Evolutionary conservation across 2,888 invertebrate species (phyloP).

Genomic region (Coenonympha glycerion): DNA sequence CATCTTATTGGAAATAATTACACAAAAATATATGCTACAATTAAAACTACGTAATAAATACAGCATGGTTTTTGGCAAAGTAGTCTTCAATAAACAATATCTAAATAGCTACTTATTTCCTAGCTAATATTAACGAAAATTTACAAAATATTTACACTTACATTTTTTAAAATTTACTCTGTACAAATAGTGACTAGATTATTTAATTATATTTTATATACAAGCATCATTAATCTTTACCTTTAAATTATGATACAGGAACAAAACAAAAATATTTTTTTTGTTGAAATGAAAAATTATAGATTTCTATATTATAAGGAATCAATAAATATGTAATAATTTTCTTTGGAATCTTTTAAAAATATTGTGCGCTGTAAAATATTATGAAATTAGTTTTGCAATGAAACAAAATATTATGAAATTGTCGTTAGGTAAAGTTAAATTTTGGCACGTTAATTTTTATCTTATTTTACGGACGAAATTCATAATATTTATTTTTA

Average conservation of each 20-base stretch:
- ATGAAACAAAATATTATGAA: conserved; percentile 18
- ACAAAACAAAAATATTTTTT: conserved; percentile 28
- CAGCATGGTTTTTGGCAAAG: conserved; percentile 34
- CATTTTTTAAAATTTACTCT: conserved; percentile 47
- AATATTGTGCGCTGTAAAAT: no score
- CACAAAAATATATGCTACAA: conserved; percentile 65
- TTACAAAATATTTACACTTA: conserved; percentile 39
- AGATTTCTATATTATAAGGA: no score
- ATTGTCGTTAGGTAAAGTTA: conserved; percentile 28
- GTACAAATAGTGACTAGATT: conserved; percentile 70
- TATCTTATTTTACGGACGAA: conserved; percentile 30
- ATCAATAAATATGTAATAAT: no score
- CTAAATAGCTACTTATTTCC: conserved; percentile 32
- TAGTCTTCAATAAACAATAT: conserved; percentile 28
- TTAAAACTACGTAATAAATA: conserved; percentile 47
- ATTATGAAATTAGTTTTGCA: neutral
- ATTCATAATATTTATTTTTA: conserved; percentile 23
- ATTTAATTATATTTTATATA: conserved; percentile 30
- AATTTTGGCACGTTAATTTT: conserved; percentile 31
- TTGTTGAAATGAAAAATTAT: neutral
- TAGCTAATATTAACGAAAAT: conserved; percentile 39
- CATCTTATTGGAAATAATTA: conserved; percentile 42
- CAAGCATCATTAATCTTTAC: conserved; percentile 32
- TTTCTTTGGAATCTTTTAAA: no score
- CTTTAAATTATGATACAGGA: conserved; percentile 11